A percentile compares a stretch with the other conserved stretches of the same genome.
phyloP scores from a whole-genome alignment of 1,140 invertebrate genomes.

The Pseudomyrmex sp. region DNA sequence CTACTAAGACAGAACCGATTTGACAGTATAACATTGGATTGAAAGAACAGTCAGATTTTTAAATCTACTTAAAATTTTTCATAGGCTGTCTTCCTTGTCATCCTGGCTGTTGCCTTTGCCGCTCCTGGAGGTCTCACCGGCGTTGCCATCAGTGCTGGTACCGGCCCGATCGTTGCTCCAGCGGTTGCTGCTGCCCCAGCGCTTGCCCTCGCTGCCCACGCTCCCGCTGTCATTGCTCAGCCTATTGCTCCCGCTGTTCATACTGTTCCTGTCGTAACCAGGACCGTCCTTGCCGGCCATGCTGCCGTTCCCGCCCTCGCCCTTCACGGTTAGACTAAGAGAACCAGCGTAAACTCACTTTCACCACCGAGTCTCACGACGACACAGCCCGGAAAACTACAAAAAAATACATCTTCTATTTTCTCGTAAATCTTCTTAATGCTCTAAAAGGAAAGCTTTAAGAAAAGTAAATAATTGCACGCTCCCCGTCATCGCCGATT shows the following conservation, averaged over 20 bases:
- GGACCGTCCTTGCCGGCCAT: constrained; percentile 83
- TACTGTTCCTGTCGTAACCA: constrained; percentile 79
- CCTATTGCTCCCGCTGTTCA: constrained; percentile 78
- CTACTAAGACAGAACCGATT: not conserved
- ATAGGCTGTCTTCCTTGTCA: constrained; percentile 80
- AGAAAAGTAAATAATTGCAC: constrained; percentile 16
- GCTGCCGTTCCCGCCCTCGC: constrained; percentile 72
- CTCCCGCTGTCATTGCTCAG: constrained; percentile 70
- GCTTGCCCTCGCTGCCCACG: constrained; percentile 69
- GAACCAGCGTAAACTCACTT: constrained; percentile 50
- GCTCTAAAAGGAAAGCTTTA: constrained; percentile 29
- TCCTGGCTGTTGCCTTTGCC: constrained; percentile 81
- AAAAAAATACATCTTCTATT: constrained; percentile 12
- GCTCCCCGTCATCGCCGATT: not conserved
- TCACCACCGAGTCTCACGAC: constrained; percentile 64
- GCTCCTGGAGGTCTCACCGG: constrained; percentile 82
- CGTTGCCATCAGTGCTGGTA: constrained; percentile 74
- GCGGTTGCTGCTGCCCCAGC: constrained; percentile 77
- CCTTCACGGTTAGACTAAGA: constrained; percentile 72
- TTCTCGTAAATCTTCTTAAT: constrained; percentile 43
- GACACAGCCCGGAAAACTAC: constrained; percentile 62
- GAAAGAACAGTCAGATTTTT: not conserved
- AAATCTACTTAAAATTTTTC: constrained; percentile 41
- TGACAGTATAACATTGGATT: not conserved
- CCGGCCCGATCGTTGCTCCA: constrained; percentile 79